Base-by-base conservation (phyloP, 2,888 invertebrate genomes). In the Neoscelio sp. region DNA sequence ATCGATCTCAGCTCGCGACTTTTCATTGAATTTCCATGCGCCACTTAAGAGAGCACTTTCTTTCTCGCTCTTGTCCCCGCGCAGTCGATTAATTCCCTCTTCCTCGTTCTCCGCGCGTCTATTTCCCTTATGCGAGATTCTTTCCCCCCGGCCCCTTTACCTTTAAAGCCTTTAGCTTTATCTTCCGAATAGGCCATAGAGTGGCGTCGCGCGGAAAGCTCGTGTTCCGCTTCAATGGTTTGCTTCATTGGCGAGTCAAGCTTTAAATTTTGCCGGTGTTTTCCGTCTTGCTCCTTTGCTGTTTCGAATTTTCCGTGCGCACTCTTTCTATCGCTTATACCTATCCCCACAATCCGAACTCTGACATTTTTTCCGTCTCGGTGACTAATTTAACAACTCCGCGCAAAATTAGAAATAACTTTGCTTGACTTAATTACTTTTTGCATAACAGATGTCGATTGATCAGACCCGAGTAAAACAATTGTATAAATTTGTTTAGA, bases 21-120 rank as follows among this genome's bases (percentile, higher is more conserved):
- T 86, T 85, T 86, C 86, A 85, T 85, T 84, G 84, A 85, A 86
- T 86, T 83, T 86, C 84, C 83, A 84, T 84, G 83, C 82, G 82
- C 82, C 82, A 82, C 80, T 86, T 85, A 84, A 83, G 82, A 81
- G 71, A 62, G 60, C 67, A 54, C 70, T 78, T 79, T 52, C 71
- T 80, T 50, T 71, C 67, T 35, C 52, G 42, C 56, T 64, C 33
- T n/a, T 10, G 30, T 56, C 40, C 54, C 52, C 35, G 23, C 15
- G n/a, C 0, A 8, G 28, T n/a, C 62, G 42, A 33, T 13, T 23
- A 15, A 12, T 15, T 23, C 48, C 46, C 44, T 33, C 13, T 50
- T 33, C 17, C 28, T 60, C 56, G 17, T 23, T 28, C n/a, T n/a
- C 42, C 42, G 26, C 20, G 17, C 35, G 33, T 60, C 42, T 54